Evolutionary conservation across 1,140 invertebrate genomes (phyloP).

Genomic region (Aradophagus sp.): DNA sequence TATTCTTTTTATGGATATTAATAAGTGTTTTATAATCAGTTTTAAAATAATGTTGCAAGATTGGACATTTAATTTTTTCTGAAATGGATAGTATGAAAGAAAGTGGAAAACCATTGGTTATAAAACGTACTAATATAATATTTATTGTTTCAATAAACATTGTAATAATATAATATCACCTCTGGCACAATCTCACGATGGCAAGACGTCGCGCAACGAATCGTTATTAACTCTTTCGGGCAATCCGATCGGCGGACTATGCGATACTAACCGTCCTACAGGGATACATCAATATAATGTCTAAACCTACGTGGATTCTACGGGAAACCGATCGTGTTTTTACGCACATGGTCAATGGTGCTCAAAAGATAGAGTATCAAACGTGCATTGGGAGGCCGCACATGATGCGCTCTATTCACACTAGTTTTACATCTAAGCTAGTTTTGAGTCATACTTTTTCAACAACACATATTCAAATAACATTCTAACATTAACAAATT

Average conservation of each 20-base stretch:
- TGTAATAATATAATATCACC: constrained; percentile 76
- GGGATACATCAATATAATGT: constrained; percentile 62
- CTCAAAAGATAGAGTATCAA: constrained; percentile 42
- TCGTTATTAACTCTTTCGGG: constrained; percentile 60
- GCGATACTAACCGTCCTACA: constrained; percentile 61
- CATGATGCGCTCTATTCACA: constrained; percentile 33
- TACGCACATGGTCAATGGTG: constrained; percentile 48
- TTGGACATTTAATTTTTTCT: too few species aligned
- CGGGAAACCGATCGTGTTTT: constrained; percentile 58
- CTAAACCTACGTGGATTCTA: constrained; percentile 59
- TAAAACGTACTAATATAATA: constrained; percentile 77
- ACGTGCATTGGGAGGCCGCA: constrained; percentile 40
- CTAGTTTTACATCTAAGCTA: constrained; percentile 19
- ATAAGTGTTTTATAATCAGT: too few species aligned
- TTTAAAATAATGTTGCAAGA: too few species aligned
- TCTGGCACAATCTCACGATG: constrained; percentile 76
- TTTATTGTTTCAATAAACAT: constrained; percentile 76
- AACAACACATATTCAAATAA: constrained; percentile 51
- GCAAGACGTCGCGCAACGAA: constrained; percentile 73
- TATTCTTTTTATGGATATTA: too few species aligned
- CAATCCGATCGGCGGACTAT: constrained; percentile 61
- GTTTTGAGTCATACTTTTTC: constrained; percentile 33
- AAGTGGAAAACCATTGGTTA: constrained; percentile 61
- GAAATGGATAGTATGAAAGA: background rate
- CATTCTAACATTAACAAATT: constrained; percentile 51